phyloP scores from a whole-genome alignment of 2,888 invertebrate genomes.

The Salticus scenicus region DNA sequence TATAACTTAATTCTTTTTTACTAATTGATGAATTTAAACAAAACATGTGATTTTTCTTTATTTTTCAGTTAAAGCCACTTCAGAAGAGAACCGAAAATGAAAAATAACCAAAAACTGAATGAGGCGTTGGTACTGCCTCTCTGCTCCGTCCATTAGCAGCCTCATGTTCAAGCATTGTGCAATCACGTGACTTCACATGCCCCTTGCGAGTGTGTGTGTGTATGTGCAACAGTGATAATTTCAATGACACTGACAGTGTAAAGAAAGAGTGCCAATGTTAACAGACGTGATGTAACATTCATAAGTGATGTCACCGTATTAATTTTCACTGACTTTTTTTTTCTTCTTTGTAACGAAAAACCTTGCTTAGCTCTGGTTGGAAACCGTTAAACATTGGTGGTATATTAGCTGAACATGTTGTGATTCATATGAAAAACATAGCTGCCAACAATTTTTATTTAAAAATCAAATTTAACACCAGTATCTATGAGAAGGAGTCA shows the following conservation, averaged over 20 bases:
- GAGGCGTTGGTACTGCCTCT: constrained; percentile 23
- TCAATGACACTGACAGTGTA: neutral
- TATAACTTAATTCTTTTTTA: no score
- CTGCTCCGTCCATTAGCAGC: constrained; percentile 61
- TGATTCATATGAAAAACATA: no score
- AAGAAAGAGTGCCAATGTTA: constrained; percentile 35
- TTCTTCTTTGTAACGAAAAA: neutral
- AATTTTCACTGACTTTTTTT: neutral
- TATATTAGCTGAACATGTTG: neutral
- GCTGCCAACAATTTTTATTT: no score
- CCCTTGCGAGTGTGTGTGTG: neutral
- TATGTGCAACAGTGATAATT: neutral
- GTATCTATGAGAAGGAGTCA: no score
- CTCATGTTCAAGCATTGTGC: constrained; percentile 62
- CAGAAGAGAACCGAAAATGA: no score
- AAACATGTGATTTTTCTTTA: no score
- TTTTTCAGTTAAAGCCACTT: neutral
- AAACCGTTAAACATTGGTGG: constrained; percentile 8
- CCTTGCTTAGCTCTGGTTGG: constrained; percentile 9
- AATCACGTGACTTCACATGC: constrained; percentile 47
- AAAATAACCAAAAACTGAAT: neutral
- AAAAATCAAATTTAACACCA: no score
- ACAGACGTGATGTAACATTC: constrained; percentile 7
- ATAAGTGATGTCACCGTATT: neutral
- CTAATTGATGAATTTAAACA: no score